A percentile compares a stretch with the other conserved stretches of the same genome.
Conservation (phyloP, 2,888 invertebrate species). For the Prosopocoilus inquinatus region DNA sequence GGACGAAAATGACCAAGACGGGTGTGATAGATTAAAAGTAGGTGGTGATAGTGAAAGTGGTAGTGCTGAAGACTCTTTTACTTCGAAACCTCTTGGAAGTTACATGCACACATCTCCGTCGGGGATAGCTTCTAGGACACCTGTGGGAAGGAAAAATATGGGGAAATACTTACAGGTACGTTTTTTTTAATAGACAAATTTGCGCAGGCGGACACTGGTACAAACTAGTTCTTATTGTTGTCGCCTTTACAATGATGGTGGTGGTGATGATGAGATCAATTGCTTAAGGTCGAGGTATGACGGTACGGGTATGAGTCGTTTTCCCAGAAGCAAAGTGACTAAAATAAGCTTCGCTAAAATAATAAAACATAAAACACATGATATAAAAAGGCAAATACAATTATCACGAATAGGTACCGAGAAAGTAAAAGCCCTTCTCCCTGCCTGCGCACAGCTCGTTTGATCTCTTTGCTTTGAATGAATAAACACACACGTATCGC, state of each 20-base stretch:
- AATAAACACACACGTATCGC: not conserved
- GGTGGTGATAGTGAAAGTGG: not conserved
- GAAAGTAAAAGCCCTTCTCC: too few species aligned
- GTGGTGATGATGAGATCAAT: too few species aligned
- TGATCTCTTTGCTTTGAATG: too few species aligned
- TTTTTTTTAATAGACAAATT: constrained; percentile 5
- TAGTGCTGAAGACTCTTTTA: not conserved
- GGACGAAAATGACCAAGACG: constrained; percentile 17
- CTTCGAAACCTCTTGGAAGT: constrained; percentile 43
- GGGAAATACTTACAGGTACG: constrained; percentile 48
- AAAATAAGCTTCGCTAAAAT: not conserved
- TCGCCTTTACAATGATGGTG: not conserved
- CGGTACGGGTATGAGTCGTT: not conserved
- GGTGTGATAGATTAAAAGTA: not conserved
- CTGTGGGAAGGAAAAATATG: constrained; percentile 45
- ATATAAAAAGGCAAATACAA: not conserved
- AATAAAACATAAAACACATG: not conserved
- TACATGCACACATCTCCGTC: constrained; percentile 45
- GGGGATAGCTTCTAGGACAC: constrained; percentile 48
- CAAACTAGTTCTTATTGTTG: not conserved
- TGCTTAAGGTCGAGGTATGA: too few species aligned
- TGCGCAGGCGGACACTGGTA: too few species aligned
- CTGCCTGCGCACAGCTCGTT: too few species aligned
- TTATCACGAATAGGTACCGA: too few species aligned
- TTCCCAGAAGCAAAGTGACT: not conserved